Evolutionary conservation across 1,140 invertebrate genomes (phyloP), one percentile per base, ranked within the genome.

Genomic region (Macrosteles quadrilineatus): DNA sequence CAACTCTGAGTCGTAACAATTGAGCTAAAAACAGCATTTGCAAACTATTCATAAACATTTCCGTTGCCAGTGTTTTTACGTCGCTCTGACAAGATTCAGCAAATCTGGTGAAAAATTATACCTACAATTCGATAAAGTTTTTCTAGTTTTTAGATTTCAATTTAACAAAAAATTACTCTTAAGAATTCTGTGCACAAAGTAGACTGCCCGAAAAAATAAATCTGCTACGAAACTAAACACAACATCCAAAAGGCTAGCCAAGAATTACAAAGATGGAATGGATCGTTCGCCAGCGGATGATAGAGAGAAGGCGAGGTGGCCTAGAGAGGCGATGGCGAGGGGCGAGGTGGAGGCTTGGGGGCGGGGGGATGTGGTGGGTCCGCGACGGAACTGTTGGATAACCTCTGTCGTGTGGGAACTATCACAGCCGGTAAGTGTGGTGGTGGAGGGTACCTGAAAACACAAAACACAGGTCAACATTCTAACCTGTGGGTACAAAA

Each of bases 361-460:
- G 17, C 36, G 47, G 6, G 12, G 30, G 36, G 70, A 71, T 73
- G 74, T 40, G 74, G 74, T 31, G 73, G 73, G 30, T 64, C 21
- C 36, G 55, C 40, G 2, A 69, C 47, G 0, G 55, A 32, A 9
- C 40, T 68, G n/a, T 40, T 31, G 68, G 72, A 71, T 25, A 75
- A 68, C 55, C 73, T 70, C 64, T 75, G 73, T 17, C 73, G 68
- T 25, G 72, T 63, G 27, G 71, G 68, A 12, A 72, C 73, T 57
- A 69, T 68, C 68, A 72, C 70, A 23, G 72, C 70, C 17, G 72
- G 72, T 36, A 73, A 72, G 47, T 69, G 70, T 30, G 69, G 57
- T 6, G 74, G 71, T 57, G 74, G 71, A 55, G 71, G 73, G 50
- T 72, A 74, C 64, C 70, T n/a, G n/a, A n/a, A n/a, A n/a, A n/a